These are phyloP conservation scores for Drosophila yakuba DNA, from an alignment of 1,140 invertebrate genomes.

Conservation along the genomic window DNA sequence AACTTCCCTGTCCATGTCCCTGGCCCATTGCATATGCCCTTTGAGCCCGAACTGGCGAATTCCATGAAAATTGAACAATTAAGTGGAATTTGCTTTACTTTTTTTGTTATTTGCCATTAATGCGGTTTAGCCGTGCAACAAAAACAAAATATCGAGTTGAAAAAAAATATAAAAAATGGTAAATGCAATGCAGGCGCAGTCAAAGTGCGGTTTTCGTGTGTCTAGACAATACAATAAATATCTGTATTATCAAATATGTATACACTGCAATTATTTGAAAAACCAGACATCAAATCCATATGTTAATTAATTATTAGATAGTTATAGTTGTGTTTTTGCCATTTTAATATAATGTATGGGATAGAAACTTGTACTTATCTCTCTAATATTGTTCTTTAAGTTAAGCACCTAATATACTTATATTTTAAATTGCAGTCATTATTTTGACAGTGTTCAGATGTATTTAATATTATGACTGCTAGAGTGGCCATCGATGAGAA, in stretches of 20 bases:
- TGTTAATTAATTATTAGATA: too few relatives aligned
- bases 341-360: too few relatives aligned
- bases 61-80: slow-evolving; percentile 75
- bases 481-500: slow-evolving; percentile 31
- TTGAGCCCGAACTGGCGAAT: slow-evolving; percentile 52
- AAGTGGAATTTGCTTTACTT: slow-evolving; percentile 45
- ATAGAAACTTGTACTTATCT: too few relatives aligned
- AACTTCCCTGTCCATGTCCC: not conserved
- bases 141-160: slow-evolving; percentile 21
- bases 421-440: not conserved
- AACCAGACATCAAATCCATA: too few relatives aligned
- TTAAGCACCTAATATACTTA: too few relatives aligned
- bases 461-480: slow-evolving; percentile 35
- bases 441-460: not conserved
- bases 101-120: slow-evolving; percentile 47
- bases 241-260: slow-evolving; percentile 71
- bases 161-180: slow-evolving; percentile 16
- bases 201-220: slow-evolving; percentile 73
- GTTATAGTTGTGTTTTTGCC: too few relatives aligned
- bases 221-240: slow-evolving; percentile 83
- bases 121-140: slow-evolving; percentile 68
- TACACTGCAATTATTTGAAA: slow-evolving; percentile 5
- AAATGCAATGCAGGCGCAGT: slow-evolving; percentile 73
- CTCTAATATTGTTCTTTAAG: too few relatives aligned
- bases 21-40: slow-evolving; percentile 61